phyloP scores from a whole-genome alignment of 2,888 invertebrate species.

The Heteromyza rotundicornis region DNA sequence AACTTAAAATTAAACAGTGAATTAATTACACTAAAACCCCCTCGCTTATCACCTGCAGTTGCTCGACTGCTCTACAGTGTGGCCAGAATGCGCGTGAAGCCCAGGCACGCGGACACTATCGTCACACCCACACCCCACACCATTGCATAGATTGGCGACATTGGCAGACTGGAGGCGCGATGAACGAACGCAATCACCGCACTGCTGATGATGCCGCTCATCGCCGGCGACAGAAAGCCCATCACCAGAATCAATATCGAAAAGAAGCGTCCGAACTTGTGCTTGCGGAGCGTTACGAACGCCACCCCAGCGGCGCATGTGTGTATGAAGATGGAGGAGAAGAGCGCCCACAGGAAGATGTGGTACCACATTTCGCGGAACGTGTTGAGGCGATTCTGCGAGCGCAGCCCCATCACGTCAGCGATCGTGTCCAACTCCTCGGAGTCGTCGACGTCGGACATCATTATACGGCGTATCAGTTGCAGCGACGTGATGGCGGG shows the following conservation, averaged over 20 bases:
- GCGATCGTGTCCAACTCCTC: slow-evolving; percentile 72
- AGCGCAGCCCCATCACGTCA: slow-evolving; percentile 72
- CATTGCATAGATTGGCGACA: slow-evolving; percentile 90
- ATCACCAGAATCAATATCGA: slow-evolving; percentile 86
- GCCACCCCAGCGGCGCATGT: slow-evolving; percentile 89
- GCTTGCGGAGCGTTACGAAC: slow-evolving; percentile 89
- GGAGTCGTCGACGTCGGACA: slow-evolving; percentile 53
- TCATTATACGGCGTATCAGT: slow-evolving; percentile 46
- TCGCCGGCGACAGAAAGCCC: slow-evolving; percentile 87
- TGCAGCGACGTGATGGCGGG: slow-evolving; percentile 23
- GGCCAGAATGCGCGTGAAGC: slow-evolving; percentile 91
- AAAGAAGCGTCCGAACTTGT: slow-evolving; percentile 93
- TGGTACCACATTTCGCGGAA: slow-evolving; percentile 97
- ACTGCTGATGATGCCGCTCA: slow-evolving; percentile 87
- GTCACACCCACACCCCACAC: slow-evolving; percentile 96
- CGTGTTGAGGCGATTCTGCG: slow-evolving; percentile 71
- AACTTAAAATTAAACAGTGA: slow-evolving; percentile 12
- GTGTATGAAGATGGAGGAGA: slow-evolving; percentile 93
- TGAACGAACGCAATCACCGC: slow-evolving; percentile 94
- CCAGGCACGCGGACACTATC: slow-evolving; percentile 84
- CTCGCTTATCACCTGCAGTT: not conserved
- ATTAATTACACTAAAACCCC: not conserved
- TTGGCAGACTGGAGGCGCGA: slow-evolving; percentile 84
- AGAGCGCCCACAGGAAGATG: slow-evolving; percentile 93
- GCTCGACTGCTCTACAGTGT: slow-evolving; percentile 71